These are phyloP conservation scores for Neoseiulus cucumeris DNA, from an alignment of 1,140 invertebrate species.

Conservation along the genomic window DNA sequence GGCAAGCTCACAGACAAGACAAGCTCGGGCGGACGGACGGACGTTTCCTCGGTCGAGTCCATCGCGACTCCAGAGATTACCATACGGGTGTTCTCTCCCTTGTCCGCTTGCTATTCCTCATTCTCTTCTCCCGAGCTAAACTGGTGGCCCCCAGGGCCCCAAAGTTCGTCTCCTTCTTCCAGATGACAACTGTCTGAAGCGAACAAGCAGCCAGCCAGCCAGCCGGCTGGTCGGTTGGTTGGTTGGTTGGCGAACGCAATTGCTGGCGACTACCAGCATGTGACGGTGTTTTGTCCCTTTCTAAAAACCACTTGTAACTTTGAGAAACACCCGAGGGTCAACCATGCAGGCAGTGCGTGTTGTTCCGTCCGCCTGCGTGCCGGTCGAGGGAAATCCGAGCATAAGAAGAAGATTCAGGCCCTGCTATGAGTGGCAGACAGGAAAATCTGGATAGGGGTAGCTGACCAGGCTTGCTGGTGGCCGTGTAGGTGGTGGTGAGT, in stretches of 20 bases:
- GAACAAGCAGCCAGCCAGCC: background rate
- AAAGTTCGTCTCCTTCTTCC: no score
- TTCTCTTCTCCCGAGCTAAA: no score
- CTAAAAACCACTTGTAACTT: slow-evolving; percentile 9
- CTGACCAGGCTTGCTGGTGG: background rate
- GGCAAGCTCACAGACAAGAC: no score
- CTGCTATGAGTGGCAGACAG: background rate
- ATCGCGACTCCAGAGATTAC: slow-evolving; percentile 8
- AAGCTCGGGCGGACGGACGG: background rate
- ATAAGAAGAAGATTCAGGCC: background rate
- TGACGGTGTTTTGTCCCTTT: background rate
- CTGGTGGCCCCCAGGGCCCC: slow-evolving; percentile 1
- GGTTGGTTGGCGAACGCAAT: no score
- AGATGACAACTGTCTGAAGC: background rate
- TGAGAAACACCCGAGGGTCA: background rate
- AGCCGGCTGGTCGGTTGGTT: no score
- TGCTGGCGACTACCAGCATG: slow-evolving; percentile 8
- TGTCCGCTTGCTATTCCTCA: background rate
- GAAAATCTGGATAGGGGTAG: background rate
- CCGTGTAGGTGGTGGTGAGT: background rate
- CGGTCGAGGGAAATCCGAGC: background rate
- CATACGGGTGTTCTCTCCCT: background rate
- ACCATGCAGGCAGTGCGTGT: no score
- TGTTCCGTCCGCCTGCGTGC: no score
- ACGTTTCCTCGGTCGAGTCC: background rate